phyloP scores from a whole-genome alignment of 2,797 vertebrate genomes.

The Anniella stebbinsi region DNA sequence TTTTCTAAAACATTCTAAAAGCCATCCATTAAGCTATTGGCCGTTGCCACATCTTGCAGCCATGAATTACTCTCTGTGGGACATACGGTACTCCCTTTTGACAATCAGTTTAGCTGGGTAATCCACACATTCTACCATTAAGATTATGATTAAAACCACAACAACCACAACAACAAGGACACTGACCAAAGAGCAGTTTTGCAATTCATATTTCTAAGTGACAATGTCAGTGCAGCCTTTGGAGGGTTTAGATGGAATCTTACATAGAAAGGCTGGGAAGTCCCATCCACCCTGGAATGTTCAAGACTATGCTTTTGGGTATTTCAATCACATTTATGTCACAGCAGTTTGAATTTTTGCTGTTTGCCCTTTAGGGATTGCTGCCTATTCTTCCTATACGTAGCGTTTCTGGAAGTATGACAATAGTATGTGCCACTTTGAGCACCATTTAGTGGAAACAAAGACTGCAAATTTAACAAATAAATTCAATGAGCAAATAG shows the following conservation, averaged over 20 bases:
- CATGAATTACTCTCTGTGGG: not conserved
- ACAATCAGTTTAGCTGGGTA: not conserved
- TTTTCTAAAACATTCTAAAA: not conserved
- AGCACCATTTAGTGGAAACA: not conserved
- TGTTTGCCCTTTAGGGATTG: not conserved
- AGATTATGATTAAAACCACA: no score
- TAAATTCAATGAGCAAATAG: not conserved
- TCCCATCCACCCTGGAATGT: not conserved
- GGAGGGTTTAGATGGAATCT: no score
- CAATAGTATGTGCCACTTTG: not conserved
- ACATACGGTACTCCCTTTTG: not conserved
- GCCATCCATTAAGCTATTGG: not conserved
- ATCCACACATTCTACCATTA: not conserved
- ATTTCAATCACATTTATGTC: not conserved
- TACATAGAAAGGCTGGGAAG: no score
- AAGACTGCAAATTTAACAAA: not conserved
- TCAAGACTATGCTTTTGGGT: not conserved
- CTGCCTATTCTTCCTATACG: not conserved
- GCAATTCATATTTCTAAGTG: no score
- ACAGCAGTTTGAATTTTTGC: not conserved
- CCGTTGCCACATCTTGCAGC: not conserved
- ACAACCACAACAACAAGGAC: no score
- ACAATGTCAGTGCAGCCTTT: no score
- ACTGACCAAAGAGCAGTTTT: no score
- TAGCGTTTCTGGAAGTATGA: not conserved